Conservation (phyloP, 2,797 vertebrate species). For the Cygnus olor region DNA sequence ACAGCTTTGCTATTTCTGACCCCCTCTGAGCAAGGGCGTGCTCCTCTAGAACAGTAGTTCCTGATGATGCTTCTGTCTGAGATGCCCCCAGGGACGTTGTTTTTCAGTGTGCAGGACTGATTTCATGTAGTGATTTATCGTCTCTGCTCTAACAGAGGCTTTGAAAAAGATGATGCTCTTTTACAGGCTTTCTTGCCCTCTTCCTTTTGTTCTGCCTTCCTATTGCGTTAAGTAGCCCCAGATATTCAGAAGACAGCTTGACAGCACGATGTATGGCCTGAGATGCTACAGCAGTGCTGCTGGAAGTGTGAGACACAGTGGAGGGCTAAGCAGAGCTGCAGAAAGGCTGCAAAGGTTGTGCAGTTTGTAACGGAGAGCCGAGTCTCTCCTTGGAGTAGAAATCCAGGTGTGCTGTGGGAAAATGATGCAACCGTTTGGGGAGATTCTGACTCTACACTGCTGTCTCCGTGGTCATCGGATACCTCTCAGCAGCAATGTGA, state of each 20-base stretch:
- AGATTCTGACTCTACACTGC: not conserved
- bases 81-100: not conserved
- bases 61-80: not conserved
- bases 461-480: rapidly evolving
- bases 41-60: not conserved
- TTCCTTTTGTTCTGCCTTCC: not conserved
- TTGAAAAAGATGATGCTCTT: not conserved
- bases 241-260: not conserved
- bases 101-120: not conserved
- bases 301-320: not conserved
- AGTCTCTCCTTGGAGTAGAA: not conserved
- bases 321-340: not conserved
- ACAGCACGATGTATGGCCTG: not conserved
- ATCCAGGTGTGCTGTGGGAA: slow-evolving; percentile 2
- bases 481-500: not conserved
- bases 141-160: not conserved
- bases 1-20: not conserved
- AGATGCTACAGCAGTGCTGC: not conserved
- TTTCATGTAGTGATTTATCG: not conserved
- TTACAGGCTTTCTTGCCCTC: not conserved
- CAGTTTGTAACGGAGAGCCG: not conserved
- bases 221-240: not conserved
- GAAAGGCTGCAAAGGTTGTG: not conserved
- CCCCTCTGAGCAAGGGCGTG: not conserved
- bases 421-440: not conserved